Conservation (phyloP, 2,888 invertebrate genomes). For the Erebia aethiops region DNA sequence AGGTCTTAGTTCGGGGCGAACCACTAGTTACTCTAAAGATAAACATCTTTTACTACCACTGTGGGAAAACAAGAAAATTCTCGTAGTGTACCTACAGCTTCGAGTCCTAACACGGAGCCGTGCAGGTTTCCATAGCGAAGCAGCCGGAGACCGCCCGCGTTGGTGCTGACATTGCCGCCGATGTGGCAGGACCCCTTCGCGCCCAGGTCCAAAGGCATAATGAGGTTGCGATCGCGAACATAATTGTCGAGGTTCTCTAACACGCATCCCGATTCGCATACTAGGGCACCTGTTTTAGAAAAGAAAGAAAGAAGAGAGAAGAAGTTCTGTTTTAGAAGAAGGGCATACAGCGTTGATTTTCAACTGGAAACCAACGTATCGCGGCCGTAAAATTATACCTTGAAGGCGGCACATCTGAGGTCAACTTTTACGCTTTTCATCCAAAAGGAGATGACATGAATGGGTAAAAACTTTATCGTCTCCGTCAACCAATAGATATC, state of each 20-base stretch:
- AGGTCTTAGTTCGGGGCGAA: too few relatives aligned
- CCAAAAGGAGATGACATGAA: too few relatives aligned
- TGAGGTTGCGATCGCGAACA: constrained; percentile 88
- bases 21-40: too few relatives aligned
- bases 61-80: neutral
- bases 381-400: too few relatives aligned
- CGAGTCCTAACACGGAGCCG: constrained; percentile 94
- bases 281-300: constrained; percentile 84
- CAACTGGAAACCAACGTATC: too few relatives aligned
- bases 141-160: constrained; percentile 97
- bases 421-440: too few relatives aligned
- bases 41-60: too few relatives aligned
- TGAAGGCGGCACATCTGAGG: too few relatives aligned
- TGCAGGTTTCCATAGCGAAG: constrained; percentile 97
- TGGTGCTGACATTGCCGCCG: constrained; percentile 97
- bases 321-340: too few relatives aligned
- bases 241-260: constrained; percentile 92
- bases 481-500: too few relatives aligned
- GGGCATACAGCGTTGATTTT: too few relatives aligned
- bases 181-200: constrained; percentile 98
- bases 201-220: constrained; percentile 98
- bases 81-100: constrained; percentile 87
- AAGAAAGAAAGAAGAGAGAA: neutral
- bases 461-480: too few relatives aligned
- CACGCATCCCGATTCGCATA: constrained; percentile 97